Percentiles rank a stretch among this genome's conserved stretches.
These are phyloP conservation scores for Mycetomoellerius zeteki DNA, from an alignment of 1,140 invertebrate genomes.

Conservation along the genomic window DNA sequence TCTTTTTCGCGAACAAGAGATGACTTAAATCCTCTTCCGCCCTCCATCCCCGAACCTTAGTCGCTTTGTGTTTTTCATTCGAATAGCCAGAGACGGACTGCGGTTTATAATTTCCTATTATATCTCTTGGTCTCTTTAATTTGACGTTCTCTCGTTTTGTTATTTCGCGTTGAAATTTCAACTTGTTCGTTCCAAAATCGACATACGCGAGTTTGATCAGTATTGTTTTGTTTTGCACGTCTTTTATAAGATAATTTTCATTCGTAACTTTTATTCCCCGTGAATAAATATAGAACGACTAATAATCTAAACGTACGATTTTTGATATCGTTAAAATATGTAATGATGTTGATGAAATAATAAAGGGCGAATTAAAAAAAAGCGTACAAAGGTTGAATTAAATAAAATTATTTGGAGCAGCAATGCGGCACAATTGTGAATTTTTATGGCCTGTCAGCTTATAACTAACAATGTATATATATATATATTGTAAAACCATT, in stretches of 20 bases:
- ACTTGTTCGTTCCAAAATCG: not conserved
- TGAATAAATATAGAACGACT: not conserved
- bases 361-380: not conserved
- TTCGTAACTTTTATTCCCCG: not conserved
- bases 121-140: constrained; percentile 36
- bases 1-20: not conserved
- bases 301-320: not conserved
- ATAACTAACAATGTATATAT: too few relatives aligned
- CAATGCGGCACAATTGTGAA: too few relatives aligned
- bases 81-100: constrained; percentile 10
- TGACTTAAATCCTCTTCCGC: constrained; percentile 44
- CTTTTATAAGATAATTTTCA: not conserved
- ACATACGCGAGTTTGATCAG: not conserved
- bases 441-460: too few relatives aligned
- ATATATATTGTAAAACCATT: too few relatives aligned
- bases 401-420: not conserved
- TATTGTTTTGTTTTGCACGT: not conserved
- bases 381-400: too few relatives aligned
- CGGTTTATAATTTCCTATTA: not conserved
- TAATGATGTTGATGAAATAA: not conserved
- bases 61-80: constrained; percentile 18
- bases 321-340: not conserved
- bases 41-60: not conserved
- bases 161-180: constrained; percentile 13
- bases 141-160: constrained; percentile 5